These are phyloP conservation scores for Isurus oxyrinchus DNA, from an alignment of 2,113 vertebrate species.

Conservation along the genomic window DNA sequence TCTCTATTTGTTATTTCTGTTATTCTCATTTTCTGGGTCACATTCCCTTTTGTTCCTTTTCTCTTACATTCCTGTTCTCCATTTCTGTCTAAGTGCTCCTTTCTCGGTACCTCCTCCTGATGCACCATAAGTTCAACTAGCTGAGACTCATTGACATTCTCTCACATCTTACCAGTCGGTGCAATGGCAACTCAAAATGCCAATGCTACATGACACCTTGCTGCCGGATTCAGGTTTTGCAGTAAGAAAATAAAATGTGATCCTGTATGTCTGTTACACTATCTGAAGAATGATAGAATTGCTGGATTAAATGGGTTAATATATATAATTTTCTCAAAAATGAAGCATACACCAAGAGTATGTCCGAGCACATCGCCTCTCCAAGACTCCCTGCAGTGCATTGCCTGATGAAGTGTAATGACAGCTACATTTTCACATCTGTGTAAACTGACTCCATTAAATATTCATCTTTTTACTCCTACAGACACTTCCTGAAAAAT, in stretches of 20 bases:
- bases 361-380: not conserved
- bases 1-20: not conserved
- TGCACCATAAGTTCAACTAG: not conserved
- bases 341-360: not conserved
- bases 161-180: not conserved
- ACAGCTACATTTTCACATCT: not conserved
- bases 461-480: conserved; percentile 30
- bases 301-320: not conserved
- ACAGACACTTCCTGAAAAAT: conserved; percentile 24
- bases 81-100: not conserved
- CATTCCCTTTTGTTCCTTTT: not conserved
- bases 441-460: not conserved
- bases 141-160: not conserved
- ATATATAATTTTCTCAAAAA: not conserved
- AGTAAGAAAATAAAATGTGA: not conserved
- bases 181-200: not conserved
- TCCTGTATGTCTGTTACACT: not conserved
- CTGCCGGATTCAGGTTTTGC: not conserved
- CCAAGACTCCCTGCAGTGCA: not conserved
- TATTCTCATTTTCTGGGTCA: not conserved
- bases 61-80: not conserved
- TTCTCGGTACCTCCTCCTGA: not conserved
- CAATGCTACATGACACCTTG: not conserved
- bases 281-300: not conserved
- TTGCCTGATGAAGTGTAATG: not conserved